Percentiles rank a stretch among this genome's conserved stretches.
These are phyloP conservation scores for Pampus argenteus DNA, from an alignment of 2,797 vertebrate genomes.

Conservation along the genomic window DNA sequence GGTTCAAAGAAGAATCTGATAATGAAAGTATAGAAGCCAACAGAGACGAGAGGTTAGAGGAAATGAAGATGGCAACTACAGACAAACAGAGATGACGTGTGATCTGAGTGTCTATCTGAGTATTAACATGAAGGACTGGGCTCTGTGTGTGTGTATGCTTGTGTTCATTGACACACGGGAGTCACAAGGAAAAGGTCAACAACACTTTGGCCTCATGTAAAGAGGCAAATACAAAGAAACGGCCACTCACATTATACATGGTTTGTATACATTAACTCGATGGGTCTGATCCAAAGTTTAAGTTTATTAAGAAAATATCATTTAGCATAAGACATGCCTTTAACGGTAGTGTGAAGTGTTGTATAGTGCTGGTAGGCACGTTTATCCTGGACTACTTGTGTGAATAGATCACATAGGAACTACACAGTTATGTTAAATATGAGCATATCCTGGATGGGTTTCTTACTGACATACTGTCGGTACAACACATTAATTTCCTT, in stretches of 20 bases:
- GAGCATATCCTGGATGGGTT: neutral
- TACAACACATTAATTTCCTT: neutral
- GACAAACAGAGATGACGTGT: too few relatives aligned
- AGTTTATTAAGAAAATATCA: too few relatives aligned
- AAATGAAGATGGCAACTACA: neutral
- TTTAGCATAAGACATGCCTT: too few relatives aligned
- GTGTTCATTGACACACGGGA: neutral
- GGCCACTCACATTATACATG: neutral
- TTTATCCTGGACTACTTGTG: too few relatives aligned
- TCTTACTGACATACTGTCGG: neutral
- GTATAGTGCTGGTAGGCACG: too few relatives aligned
- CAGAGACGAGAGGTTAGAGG: neutral
- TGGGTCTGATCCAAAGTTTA: too few relatives aligned
- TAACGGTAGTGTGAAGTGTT: too few relatives aligned
- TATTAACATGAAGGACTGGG: neutral
- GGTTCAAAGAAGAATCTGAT: neutral
- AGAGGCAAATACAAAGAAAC: neutral
- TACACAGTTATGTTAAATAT: neutral
- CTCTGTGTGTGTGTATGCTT: neutral
- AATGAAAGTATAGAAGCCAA: neutral
- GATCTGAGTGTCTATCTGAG: too few relatives aligned
- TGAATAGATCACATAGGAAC: too few relatives aligned
- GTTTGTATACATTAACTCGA: too few relatives aligned
- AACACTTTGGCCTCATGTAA: constrained; percentile 1
- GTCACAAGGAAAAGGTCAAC: constrained; percentile 11